These are phyloP conservation scores for Hemiscyllium ocellatum DNA, from an alignment of 2,113 vertebrate genomes.

Conservation along the genomic window DNA sequence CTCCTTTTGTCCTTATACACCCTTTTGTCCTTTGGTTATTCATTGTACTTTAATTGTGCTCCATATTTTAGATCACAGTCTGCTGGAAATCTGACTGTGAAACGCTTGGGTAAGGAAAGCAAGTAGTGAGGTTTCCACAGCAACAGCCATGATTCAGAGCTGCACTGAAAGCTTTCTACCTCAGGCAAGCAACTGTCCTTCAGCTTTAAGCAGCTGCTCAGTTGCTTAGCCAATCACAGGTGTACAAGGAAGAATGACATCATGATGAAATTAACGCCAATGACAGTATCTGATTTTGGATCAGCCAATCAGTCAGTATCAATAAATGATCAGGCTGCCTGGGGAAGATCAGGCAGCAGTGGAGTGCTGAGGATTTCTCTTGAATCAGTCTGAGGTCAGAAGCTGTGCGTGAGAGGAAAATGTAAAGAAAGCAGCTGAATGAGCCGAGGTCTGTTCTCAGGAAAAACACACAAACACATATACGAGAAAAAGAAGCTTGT, in stretches of 20 bases:
- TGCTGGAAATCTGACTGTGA: not conserved
- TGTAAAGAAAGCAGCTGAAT: not conserved
- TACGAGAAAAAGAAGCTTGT: not conserved
- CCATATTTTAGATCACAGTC: not conserved
- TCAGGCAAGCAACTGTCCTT: conserved; percentile 72
- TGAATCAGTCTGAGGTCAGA: not conserved
- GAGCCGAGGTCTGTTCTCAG: not conserved
- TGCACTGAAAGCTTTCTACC: conserved; percentile 72
- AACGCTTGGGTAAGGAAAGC: not conserved
- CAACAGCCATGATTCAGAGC: conserved; percentile 78
- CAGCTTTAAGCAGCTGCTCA: conserved; percentile 79
- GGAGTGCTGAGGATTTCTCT: not conserved
- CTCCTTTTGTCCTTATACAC: not conserved
- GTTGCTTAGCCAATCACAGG: conserved; percentile 65
- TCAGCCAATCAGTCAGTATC: conserved; percentile 23
- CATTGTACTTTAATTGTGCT: not conserved
- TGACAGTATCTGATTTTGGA: not conserved
- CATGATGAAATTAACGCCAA: conserved; percentile 72
- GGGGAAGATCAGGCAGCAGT: not conserved
- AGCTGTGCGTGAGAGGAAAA: not conserved
- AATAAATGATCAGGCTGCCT: conserved; percentile 19
- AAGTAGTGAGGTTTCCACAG: conserved; percentile 79
- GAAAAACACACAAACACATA: not conserved
- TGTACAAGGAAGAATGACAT: conserved; percentile 74
- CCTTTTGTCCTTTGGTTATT: not conserved